Conservation (phyloP, 2,888 invertebrate species). For the Flexamia atlantica region DNA sequence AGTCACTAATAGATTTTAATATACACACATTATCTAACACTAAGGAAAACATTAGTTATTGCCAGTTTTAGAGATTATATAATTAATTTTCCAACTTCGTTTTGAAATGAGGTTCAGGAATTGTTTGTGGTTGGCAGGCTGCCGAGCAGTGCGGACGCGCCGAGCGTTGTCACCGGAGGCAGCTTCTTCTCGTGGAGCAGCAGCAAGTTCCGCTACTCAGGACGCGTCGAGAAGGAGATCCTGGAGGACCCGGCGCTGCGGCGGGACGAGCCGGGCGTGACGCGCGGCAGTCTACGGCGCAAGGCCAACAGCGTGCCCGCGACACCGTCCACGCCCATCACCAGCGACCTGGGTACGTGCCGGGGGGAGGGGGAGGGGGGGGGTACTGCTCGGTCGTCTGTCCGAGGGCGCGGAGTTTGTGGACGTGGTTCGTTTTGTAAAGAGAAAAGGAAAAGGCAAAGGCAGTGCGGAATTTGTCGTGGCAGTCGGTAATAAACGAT, state of each 20-base stretch:
- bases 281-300: conserved; percentile 79
- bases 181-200: conserved; percentile 96
- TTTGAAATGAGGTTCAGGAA: no score
- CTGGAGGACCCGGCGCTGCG: conserved; percentile 83
- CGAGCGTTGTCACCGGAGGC: conserved; percentile 90
- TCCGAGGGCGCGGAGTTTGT: background rate
- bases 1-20: no score
- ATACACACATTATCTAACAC: no score
- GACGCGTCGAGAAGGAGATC: conserved; percentile 94
- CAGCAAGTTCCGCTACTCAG: conserved; percentile 93
- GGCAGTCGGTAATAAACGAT: no score
- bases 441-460: no score
- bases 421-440: background rate
- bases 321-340: conserved; percentile 90
- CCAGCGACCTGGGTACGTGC: conserved; percentile 80
- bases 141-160: conserved; percentile 91
- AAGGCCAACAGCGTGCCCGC: conserved; percentile 93
- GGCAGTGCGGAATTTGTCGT: no score
- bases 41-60: no score
- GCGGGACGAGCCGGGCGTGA: conserved; percentile 77
- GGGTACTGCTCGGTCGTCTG: background rate
- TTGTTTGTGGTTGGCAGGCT: no score
- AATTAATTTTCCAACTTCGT: no score
- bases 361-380: background rate
- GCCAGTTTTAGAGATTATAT: no score